Base-by-base conservation (phyloP, 2,888 invertebrate genomes). In the Eristalis arbustorum region DNA sequence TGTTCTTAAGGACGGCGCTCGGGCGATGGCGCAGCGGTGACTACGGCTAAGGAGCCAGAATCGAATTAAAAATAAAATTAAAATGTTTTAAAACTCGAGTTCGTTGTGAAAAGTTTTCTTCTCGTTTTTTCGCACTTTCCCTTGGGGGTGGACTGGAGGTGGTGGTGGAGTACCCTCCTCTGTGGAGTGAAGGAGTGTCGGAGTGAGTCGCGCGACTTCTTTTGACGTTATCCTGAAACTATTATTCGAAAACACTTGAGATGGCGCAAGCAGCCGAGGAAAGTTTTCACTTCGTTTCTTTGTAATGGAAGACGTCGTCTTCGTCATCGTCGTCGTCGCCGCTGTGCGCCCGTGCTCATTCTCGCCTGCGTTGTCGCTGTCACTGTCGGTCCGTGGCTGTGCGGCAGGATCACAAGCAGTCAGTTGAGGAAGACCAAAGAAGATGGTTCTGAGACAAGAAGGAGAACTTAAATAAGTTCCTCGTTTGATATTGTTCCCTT, bases 211-310 rank as follows among this genome's bases (percentile, higher is more conserved):
- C 71, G 74, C 77, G 83, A 83, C 78, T 79, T 77, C 77, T 75
- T 61, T 68, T 61, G 66, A 69, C 85, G 77, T 81, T 75, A 87
- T 87, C 49, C 83, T 79, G 66, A 62, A 66, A 74, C 78, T 75
- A 83, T 81, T 87, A 87, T 87, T 85, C 18, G 82, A 81, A 83
- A 77, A 68, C 77, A 82, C 85, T 85, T 82, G 77, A 77, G 64
- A 77, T 82, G 87, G 87, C 18, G 49, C 71, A 82, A 82, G 82
- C 78, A 87, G 78, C 77, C 78, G 87, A 75, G 49, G 42, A 78
- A 49, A 84, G 63, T 75, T 79, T 79, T 67, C 75, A 67, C 62
- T 57, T 84, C 62, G 71, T 75, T 66, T 34, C 80, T 75, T 81
- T 81, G 75, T 71, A 75, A 71, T 61, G 49, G 22, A 59, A 81